Evolutionary conservation across 2,113 vertebrate species (phyloP).

Genomic region (Felis catus): F.catus_Fca126_mat1.0 CM031419.1:114162501-114163000

Average conservation of each 20-base stretch:
- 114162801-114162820: background rate
- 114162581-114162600: background rate
- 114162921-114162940: background rate
- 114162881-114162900: background rate
- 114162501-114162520: rapidly evolving
- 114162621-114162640: background rate
- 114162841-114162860: too few species aligned
- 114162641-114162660: background rate
- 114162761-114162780: background rate
- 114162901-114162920: background rate
- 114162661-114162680: background rate
- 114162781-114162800: background rate
- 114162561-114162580: background rate
- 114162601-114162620: background rate
- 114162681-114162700: background rate
- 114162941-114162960: background rate
- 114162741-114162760: background rate
- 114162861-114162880: background rate
- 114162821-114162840: background rate
- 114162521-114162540: background rate
- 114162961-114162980: background rate
- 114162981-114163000: background rate
- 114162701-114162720: background rate
- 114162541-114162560: background rate
- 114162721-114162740: background rate